These are phyloP conservation scores for Temnothorax ravouxi DNA, from an alignment of 2,888 invertebrate genomes.

Conservation along the genomic window DNA sequence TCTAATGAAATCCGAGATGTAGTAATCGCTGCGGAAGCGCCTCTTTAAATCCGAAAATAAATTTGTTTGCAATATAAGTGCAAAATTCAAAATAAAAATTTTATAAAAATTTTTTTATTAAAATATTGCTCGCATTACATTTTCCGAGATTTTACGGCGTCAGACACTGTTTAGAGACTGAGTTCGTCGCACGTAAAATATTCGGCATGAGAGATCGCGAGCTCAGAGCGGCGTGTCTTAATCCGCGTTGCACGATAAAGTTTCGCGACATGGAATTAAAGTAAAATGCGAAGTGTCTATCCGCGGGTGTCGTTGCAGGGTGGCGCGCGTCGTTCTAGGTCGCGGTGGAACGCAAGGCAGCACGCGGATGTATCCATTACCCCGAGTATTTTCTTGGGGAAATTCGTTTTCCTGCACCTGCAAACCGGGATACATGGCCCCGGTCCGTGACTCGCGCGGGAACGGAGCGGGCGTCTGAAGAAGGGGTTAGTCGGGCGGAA, in stretches of 20 bases:
- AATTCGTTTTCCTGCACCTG: slow-evolving; percentile 78
- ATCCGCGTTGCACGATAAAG: slow-evolving; percentile 60
- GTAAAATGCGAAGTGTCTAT: slow-evolving; percentile 74
- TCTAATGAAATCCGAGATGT: neutral
- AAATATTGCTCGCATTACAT: neutral
- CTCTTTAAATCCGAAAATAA: neutral
- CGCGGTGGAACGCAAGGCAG: slow-evolving; percentile 17
- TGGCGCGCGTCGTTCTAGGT: slow-evolving; percentile 11
- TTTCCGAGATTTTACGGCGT: neutral
- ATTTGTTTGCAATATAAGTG: neutral
- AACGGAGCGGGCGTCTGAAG: slow-evolving; percentile 4
- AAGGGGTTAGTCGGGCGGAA: slow-evolving; percentile 36
- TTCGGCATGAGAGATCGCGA: slow-evolving; percentile 1
- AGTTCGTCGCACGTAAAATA: neutral
- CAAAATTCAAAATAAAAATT: neutral
- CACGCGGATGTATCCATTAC: slow-evolving; percentile 72
- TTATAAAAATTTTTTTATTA: neutral
- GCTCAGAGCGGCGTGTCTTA: neutral
- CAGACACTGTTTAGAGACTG: neutral
- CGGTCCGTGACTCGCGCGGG: slow-evolving; percentile 30
- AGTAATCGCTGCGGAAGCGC: neutral
- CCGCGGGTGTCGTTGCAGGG: slow-evolving; percentile 46
- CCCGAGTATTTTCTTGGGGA: slow-evolving; percentile 69
- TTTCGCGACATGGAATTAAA: slow-evolving; percentile 67
- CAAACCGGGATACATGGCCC: slow-evolving; percentile 73